Evolutionary conservation across 2,113 vertebrate genomes (phyloP).

Genomic region (Propithecus coquereli): DNA sequence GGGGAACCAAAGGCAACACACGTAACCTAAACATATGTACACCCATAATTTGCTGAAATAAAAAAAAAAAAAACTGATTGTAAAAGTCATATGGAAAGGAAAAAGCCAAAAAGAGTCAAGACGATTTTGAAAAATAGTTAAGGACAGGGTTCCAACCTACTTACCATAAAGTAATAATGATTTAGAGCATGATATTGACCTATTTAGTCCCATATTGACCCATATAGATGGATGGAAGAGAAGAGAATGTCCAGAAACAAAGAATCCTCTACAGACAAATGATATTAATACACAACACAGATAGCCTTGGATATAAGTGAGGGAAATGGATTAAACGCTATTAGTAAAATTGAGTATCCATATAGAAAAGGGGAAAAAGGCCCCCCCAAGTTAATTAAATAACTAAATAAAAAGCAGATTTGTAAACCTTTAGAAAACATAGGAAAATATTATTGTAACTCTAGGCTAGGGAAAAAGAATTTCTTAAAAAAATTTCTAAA

Average conservation of each 20-base stretch:
- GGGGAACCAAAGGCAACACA: too few species aligned
- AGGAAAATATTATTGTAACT: background rate
- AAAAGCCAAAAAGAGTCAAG: background rate
- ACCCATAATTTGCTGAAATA: too few species aligned
- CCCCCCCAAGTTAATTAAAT: background rate
- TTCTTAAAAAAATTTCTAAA: background rate
- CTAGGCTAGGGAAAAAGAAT: background rate
- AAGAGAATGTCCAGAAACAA: background rate
- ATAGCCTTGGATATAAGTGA: background rate
- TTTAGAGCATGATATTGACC: background rate
- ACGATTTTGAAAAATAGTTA: background rate
- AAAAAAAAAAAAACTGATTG: background rate
- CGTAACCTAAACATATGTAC: too few species aligned
- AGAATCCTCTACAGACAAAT: background rate
- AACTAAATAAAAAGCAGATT: background rate
- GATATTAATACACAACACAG: background rate
- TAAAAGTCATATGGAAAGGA: background rate
- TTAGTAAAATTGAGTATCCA: background rate
- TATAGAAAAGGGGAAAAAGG: background rate
- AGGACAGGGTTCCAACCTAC: background rate
- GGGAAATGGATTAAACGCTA: background rate
- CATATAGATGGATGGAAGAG: background rate
- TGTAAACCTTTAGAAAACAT: background rate
- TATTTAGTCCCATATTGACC: background rate
- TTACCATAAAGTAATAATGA: background rate